Evolutionary conservation across 2,113 vertebrate genomes (phyloP).

Genomic region (Haemorhous mexicanus): DNA sequence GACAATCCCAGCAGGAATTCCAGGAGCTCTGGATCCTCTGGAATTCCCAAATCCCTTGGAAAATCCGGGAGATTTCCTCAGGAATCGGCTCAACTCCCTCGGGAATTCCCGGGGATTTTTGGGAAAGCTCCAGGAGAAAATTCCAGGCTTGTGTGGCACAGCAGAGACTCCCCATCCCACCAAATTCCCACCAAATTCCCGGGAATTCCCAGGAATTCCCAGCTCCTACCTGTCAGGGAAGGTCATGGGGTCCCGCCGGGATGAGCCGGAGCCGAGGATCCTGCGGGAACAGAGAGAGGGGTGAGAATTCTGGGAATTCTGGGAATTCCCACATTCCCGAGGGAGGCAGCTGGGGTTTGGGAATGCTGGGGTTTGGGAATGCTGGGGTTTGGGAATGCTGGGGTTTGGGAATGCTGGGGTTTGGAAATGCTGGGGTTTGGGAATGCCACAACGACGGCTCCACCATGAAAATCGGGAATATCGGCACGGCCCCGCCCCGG

Average conservation of each 20-base stretch:
- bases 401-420: background rate
- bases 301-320: background rate
- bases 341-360: background rate
- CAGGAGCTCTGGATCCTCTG: background rate
- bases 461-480: background rate
- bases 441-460: background rate
- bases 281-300: background rate
- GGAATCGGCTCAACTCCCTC: fast-evolving
- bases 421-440: background rate
- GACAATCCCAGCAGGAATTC: background rate
- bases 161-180: background rate
- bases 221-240: background rate
- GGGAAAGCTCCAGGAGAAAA: background rate
- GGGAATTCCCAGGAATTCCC: fast-evolving
- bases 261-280: background rate
- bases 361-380: background rate
- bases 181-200: background rate
- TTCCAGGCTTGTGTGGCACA: background rate
- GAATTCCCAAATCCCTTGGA: background rate
- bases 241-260: background rate
- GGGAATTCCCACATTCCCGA: background rate
- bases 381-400: background rate
- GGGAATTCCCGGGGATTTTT: fast-evolving
- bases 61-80: background rate
- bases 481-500: background rate